These are phyloP conservation scores for Drosophila mojavensis DNA, from an alignment of 1,140 invertebrate genomes.

Conservation along the genomic window DNA sequence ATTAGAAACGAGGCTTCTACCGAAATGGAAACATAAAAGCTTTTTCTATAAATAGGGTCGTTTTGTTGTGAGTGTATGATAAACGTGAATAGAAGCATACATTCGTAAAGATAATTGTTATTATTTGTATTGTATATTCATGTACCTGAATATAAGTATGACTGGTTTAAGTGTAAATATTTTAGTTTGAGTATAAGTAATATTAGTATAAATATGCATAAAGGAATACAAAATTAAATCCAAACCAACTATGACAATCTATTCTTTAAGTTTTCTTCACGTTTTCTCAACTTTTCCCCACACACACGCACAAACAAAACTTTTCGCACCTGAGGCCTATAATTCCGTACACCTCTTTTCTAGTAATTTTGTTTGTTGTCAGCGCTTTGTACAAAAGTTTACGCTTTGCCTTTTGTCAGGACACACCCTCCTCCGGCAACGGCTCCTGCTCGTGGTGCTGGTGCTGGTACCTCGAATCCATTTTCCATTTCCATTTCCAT, in stretches of 20 bases:
- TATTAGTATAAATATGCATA: too few species aligned
- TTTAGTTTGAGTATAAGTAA: too few species aligned
- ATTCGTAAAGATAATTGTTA: too few species aligned
- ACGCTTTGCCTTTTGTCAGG: slow-evolving; percentile 10
- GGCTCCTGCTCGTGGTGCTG: neutral
- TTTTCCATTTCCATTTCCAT: neutral
- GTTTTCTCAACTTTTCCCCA: neutral
- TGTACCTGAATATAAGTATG: too few species aligned
- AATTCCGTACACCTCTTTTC: slow-evolving; percentile 6
- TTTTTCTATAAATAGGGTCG: neutral
- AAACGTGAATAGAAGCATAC: neutral
- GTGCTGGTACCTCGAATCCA: neutral
- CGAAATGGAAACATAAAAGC: slow-evolving; percentile 13
- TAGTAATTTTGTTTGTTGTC: slow-evolving; percentile 25
- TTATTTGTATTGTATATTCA: too few species aligned
- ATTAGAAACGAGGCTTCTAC: neutral
- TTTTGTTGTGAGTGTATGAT: neutral
- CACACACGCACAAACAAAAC: neutral
- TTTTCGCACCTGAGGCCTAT: slow-evolving; percentile 6
- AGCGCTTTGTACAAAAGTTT: slow-evolving; percentile 13
- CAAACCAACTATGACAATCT: too few species aligned
- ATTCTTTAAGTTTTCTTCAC: slow-evolving; percentile 2
- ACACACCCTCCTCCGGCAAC: slow-evolving; percentile 13
- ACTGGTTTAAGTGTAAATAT: too few species aligned
- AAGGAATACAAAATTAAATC: too few species aligned